A percentile compares a stretch with the other conserved stretches of the same genome.
These are phyloP conservation scores for Kryptopterus vitreolus DNA, from an alignment of 2,797 vertebrate genomes.

Conservation along the genomic window DNA sequence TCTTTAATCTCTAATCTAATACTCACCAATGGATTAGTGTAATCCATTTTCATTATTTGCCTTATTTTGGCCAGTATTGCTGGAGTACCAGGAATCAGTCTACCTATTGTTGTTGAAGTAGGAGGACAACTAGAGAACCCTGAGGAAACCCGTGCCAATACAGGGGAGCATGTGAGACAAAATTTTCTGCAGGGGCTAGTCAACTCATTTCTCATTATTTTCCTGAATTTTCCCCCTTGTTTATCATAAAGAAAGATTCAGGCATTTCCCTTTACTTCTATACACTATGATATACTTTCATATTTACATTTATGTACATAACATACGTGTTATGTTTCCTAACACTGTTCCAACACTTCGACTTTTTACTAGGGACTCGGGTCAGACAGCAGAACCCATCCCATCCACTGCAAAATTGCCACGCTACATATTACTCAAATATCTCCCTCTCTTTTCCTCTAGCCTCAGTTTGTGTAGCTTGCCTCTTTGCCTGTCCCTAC, in stretches of 20 bases:
- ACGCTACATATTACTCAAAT: conserved; percentile 23
- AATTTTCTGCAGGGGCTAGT: not conserved
- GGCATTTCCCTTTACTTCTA: not conserved
- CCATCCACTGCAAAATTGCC: conserved; percentile 26
- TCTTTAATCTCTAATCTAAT: too few species aligned
- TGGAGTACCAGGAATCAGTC: not conserved
- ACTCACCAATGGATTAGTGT: too few species aligned
- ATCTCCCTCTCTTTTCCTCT: conserved; percentile 24
- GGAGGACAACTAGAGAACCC: not conserved
- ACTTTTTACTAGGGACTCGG: conserved; percentile 9
- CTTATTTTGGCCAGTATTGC: not conserved
- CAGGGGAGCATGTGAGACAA: not conserved
- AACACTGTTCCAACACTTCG: too few species aligned
- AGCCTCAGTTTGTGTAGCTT: not conserved
- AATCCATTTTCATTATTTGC: not conserved
- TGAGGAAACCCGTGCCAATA: not conserved
- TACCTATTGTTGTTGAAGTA: not conserved
- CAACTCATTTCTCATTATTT: not conserved
- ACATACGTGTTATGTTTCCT: too few species aligned
- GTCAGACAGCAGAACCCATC: conserved; percentile 28
- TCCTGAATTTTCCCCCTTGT: not conserved
- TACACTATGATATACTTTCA: not conserved
- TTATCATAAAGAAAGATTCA: not conserved
- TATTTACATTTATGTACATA: too few species aligned
- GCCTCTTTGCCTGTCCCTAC: conserved; percentile 49